A percentile compares a stretch with the other conserved stretches of the same genome.
Evolutionary conservation across 2,888 invertebrate genomes (phyloP).

Genomic region (Bugulina stolonifera): DNA sequence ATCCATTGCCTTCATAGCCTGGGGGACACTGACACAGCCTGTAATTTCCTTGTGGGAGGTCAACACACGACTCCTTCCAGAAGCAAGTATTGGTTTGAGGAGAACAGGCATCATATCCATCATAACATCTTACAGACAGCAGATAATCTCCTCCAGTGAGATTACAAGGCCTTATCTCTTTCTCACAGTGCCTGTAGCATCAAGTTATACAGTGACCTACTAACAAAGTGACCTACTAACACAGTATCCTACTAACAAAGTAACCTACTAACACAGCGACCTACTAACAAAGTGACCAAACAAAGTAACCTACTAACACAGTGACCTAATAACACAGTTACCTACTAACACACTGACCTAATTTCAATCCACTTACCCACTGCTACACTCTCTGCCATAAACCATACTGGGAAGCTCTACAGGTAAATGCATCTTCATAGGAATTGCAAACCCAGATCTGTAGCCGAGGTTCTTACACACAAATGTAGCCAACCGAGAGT

Average conservation of each 20-base stretch:
- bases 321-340: no score
- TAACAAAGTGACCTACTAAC: no score
- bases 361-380: no score
- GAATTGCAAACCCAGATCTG: background rate
- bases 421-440: background rate
- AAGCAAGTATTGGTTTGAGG: constrained; percentile 5
- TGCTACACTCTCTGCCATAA: background rate
- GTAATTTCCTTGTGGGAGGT: background rate
- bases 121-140: background rate
- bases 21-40: constrained; percentile 1
- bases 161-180: background rate
- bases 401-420: background rate
- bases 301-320: no score
- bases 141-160: background rate
- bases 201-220: no score
- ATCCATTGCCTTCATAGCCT: constrained; percentile 20
- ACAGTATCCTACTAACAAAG: no score
- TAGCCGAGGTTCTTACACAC: constrained; percentile 4
- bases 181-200: constrained; percentile 3
- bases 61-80: constrained; percentile 17
- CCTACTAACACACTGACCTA: no score
- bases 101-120: constrained; percentile 4
- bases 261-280: no score
- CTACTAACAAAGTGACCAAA: no score
- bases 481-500: background rate